Percentiles rank a stretch among this genome's conserved stretches.
phyloP scores from a whole-genome alignment of 2,113 vertebrate species.

The Zeus faber region DNA sequence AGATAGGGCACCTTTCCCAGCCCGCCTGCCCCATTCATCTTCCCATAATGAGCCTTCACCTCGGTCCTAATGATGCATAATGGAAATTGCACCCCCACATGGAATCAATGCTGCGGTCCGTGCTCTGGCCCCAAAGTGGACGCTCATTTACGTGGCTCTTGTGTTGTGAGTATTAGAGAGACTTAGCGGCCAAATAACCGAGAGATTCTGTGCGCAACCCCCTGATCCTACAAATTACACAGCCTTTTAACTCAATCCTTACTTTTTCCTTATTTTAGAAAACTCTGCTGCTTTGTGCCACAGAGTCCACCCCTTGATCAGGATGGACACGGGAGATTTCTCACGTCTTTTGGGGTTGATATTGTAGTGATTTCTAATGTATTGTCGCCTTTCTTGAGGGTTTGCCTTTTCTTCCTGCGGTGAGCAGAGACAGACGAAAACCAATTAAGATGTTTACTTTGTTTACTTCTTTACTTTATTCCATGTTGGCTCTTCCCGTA shows the following conservation, averaged over 20 bases:
- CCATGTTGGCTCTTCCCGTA: no score
- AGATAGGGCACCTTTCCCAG: conserved; percentile 49
- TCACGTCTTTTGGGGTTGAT: no score
- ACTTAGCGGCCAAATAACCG: no score
- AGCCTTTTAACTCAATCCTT: no score
- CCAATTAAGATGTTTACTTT: conserved; percentile 12
- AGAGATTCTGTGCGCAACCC: conserved; percentile 32
- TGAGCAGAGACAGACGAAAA: no score
- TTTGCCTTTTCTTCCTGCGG: conserved; percentile 14
- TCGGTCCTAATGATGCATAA: conserved; percentile 67
- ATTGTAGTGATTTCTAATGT: background rate
- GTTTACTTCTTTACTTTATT: conserved; percentile 31
- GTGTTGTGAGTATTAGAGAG: conserved; percentile 13
- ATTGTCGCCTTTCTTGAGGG: conserved; percentile 8
- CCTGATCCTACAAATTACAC: conserved; percentile 35
- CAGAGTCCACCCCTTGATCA: no score
- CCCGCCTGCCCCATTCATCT: conserved; percentile 59
- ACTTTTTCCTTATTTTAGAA: no score
- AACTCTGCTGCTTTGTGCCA: no score
- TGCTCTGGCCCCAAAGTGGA: conserved; percentile 24
- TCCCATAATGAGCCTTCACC: conserved; percentile 70
- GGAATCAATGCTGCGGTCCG: conserved; percentile 51
- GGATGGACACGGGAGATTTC: no score
- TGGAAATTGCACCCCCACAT: conserved; percentile 31
- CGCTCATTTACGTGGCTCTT: conserved; percentile 33